Evolutionary conservation across 2,797 vertebrate genomes (phyloP), one percentile per base, ranked within the genome.

Genomic region (Syndactyla subalaris): DNA sequence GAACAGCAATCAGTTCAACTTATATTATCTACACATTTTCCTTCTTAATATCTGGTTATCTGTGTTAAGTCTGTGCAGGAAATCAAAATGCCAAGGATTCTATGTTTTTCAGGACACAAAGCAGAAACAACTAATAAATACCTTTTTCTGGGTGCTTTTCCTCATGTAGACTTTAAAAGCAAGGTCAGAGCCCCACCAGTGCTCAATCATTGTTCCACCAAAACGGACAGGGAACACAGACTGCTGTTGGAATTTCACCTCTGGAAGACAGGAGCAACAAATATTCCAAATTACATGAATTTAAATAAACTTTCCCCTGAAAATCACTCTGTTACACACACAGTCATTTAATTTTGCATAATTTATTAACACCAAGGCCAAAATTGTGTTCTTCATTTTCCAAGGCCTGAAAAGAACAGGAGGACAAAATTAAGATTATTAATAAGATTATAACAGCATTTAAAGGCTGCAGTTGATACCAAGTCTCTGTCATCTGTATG

Each of bases 71-170:
- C 41, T 38, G 49, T 10, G 39, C 17, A 49, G 36, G 30, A 67
- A 78, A 54, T 0, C 6, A 38, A 72, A 89, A 67, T 6, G 29
- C 41, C 36, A 43, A 38, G 13, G 38, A 41, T 15, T 12, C 36
- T 85, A 24, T 55, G 63, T 17, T 76, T 74, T 65, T 27, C 61
- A 30, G 22, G 3, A 41, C 15, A 61, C 12, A 41, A 88, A 61
- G 45, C 7, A 70, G 32, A 26, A 95, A 68, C 29, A 65, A 17
- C 5, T 6, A 14, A 2, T 0, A 55, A 59, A 23, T 98, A 99
- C 99, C 98, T 99, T 99, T 96, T 98, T 99, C 97, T 99, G 98
- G 54, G 98, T 95, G 41, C 68, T 97, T 91, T 97, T 99, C 75
- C 98, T 98, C 85, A 97, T 96, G 94, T 98, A 99, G 97, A 99